phyloP scores from a whole-genome alignment of 2,113 vertebrate genomes.

The Tetrax tetrax region DNA sequence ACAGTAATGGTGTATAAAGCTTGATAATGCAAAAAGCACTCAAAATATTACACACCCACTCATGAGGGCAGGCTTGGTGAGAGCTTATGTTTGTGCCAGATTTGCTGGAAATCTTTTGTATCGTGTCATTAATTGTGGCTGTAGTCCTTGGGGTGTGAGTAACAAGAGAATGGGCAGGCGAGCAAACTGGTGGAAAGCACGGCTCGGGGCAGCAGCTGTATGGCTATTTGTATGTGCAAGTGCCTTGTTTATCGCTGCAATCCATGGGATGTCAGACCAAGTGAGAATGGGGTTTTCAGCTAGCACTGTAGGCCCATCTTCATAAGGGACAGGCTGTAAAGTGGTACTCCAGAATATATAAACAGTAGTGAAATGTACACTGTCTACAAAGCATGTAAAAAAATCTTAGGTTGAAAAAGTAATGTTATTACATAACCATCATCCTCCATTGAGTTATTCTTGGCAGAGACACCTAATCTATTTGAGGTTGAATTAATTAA shows the following conservation, averaged over 20 bases:
- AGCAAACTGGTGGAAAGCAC: accelerated
- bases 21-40: background rate
- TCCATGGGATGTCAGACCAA: accelerated
- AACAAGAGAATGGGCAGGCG: background rate
- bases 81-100: background rate
- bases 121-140: background rate
- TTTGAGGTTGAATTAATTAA: background rate
- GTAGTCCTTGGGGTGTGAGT: background rate
- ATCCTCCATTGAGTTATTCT: background rate
- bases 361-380: background rate
- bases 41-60: background rate
- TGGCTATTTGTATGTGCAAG: accelerated
- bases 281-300: background rate
- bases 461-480: background rate
- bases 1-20: background rate
- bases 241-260: background rate
- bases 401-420: background rate
- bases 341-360: background rate
- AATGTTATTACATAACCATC: background rate
- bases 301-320: background rate
- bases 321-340: background rate
- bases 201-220: background rate
- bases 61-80: background rate
- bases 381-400: background rate
- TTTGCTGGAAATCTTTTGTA: background rate